Percentiles rank a stretch among this genome's conserved stretches.
These are phyloP conservation scores for Enteromius mattozi DNA, from an alignment of 2,797 vertebrate genomes.

Conservation along the genomic window DNA sequence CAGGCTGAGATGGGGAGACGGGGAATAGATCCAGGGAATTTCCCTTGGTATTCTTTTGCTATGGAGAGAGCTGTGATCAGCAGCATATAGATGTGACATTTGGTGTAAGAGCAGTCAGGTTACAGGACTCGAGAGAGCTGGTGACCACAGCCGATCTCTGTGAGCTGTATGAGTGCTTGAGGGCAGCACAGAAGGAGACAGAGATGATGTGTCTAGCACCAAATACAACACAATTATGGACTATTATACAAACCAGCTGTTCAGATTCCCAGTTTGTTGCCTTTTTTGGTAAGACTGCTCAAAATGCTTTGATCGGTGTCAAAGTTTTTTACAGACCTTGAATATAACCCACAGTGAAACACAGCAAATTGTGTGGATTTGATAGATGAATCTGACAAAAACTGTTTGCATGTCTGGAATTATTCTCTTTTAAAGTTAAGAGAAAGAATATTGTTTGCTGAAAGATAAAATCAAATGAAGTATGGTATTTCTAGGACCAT, in stretches of 20 bases:
- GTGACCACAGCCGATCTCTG: background rate
- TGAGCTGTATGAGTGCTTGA: background rate
- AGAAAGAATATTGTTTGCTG: background rate
- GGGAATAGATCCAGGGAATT: constrained; percentile 23
- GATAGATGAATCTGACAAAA: background rate
- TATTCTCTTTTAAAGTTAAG: background rate
- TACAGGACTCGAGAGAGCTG: background rate
- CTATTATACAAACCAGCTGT: constrained; percentile 29
- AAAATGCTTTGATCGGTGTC: background rate
- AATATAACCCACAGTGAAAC: background rate
- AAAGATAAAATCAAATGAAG: background rate
- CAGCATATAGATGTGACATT: background rate
- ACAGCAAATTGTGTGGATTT: background rate
- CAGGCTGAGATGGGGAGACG: constrained; percentile 1
- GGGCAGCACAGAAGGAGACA: background rate
- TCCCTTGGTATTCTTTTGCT: background rate
- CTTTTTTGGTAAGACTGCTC: constrained; percentile 18
- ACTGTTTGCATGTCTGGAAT: background rate
- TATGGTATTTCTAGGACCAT: background rate
- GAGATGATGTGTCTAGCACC: constrained; percentile 12
- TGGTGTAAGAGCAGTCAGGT: background rate
- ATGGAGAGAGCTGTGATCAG: background rate
- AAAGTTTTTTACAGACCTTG: background rate
- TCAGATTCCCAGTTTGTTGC: background rate
- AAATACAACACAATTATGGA: constrained; percentile 21